Conservation (phyloP, 2,888 invertebrate species). For the Mimachlamys varia region DNA sequence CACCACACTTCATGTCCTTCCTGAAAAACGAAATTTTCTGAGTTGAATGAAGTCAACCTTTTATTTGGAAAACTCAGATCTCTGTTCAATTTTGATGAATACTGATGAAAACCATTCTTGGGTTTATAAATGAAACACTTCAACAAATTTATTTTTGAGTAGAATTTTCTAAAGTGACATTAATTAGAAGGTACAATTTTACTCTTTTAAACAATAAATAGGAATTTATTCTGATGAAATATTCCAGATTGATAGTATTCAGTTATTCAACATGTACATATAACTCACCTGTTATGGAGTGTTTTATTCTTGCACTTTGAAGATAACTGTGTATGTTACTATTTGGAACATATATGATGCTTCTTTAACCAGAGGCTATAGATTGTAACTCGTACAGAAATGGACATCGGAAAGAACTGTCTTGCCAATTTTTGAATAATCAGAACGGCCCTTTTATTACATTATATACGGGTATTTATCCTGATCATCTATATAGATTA, state of each 20-base stretch:
- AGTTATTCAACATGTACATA: not conserved
- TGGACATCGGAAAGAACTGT: not conserved
- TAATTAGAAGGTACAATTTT: not conserved
- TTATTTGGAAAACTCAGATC: not conserved
- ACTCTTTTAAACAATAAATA: too few relatives aligned
- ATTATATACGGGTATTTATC: not conserved
- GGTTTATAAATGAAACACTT: not conserved
- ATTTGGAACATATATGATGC: not conserved
- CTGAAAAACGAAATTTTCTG: constrained; percentile 1
- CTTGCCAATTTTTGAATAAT: not conserved
- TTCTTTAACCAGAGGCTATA: too few relatives aligned
- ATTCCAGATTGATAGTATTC: too few relatives aligned
- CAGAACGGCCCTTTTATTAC: not conserved
- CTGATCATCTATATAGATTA: not conserved
- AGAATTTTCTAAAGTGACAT: not conserved
- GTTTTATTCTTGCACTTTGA: too few relatives aligned
- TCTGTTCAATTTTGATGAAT: not conserved
- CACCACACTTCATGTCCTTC: constrained; percentile 39
- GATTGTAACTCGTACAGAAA: not conserved
- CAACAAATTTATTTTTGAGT: not conserved
- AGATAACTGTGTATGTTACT: not conserved
- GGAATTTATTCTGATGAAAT: too few relatives aligned
- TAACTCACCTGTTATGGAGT: not conserved
- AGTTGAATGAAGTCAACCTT: not conserved
- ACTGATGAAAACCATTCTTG: not conserved